Percentiles rank a stretch among this genome's conserved stretches.
These are phyloP conservation scores for Pegoplata infirma DNA, from an alignment of 2,888 invertebrate genomes.

Conservation along the genomic window DNA sequence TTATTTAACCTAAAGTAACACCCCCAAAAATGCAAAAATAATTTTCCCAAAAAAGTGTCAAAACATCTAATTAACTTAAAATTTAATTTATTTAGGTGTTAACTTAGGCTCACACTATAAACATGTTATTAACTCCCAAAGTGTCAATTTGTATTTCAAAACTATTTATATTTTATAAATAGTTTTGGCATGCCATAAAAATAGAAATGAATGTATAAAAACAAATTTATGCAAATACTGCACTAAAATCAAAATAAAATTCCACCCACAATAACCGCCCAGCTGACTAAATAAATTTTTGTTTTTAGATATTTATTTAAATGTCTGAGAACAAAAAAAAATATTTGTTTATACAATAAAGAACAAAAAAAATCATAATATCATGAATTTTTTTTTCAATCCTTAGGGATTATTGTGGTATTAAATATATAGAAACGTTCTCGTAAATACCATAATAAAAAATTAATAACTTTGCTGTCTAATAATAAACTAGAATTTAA, in stretches of 20 bases:
- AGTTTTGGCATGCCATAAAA: constrained; percentile 2
- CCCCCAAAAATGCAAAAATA: background rate
- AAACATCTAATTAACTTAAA: constrained; percentile 50
- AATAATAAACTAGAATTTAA: no score
- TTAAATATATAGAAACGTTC: background rate
- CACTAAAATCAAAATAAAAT: background rate
- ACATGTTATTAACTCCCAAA: constrained; percentile 59
- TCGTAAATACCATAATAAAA: background rate
- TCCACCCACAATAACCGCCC: background rate
- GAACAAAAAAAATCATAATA: background rate
- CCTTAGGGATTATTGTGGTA: constrained; percentile 1
- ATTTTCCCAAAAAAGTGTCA: background rate
- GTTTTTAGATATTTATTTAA: background rate
- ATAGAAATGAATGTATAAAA: background rate
- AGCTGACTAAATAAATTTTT: background rate
- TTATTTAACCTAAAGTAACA: constrained; percentile 2
- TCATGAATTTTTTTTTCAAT: background rate
- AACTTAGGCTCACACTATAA: constrained; percentile 35
- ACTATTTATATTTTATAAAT: no score
- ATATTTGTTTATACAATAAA: background rate
- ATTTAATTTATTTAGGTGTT: constrained; percentile 39
- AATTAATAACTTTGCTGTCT: background rate
- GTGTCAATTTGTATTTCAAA: constrained; percentile 64
- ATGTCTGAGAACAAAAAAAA: background rate
- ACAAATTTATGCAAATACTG: constrained; percentile 10